A percentile compares a stretch with the other conserved stretches of the same genome.
These are phyloP conservation scores for Rhodeus uyekii DNA, from an alignment of 2,797 vertebrate species.

Conservation along the genomic window DNA sequence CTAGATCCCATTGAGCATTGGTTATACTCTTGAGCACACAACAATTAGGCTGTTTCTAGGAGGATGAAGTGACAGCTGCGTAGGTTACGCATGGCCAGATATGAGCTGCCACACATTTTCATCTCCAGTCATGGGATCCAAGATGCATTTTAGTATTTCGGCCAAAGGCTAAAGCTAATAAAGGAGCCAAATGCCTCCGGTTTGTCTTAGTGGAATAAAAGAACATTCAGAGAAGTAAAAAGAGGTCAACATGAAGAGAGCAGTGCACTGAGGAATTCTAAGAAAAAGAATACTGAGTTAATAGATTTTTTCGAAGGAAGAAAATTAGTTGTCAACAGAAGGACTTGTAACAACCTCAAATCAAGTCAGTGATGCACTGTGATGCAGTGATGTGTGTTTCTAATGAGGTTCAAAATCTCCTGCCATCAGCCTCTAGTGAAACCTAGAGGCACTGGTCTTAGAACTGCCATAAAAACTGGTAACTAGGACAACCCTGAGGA, in stretches of 20 bases:
- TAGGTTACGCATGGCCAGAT: constrained; percentile 43
- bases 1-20: constrained; percentile 49
- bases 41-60: constrained; percentile 42
- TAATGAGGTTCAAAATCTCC: background rate
- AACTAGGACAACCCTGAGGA: background rate
- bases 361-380: background rate
- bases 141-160: constrained; percentile 44
- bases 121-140: constrained; percentile 62
- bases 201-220: constrained; percentile 38
- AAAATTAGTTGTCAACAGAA: background rate
- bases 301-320: background rate
- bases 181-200: constrained; percentile 60
- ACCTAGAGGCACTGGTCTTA: background rate
- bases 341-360: background rate
- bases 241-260: constrained; percentile 60
- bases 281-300: background rate
- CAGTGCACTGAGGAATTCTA: background rate
- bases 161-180: constrained; percentile 63
- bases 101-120: constrained; percentile 50
- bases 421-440: background rate
- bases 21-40: constrained; percentile 57
- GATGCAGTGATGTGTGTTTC: background rate
- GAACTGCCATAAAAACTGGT: background rate
- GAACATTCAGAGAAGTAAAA: constrained; percentile 61
- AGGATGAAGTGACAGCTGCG: constrained; percentile 63